These are phyloP conservation scores for Polyergus mexicanus DNA, from an alignment of 1,140 invertebrate species.

Conservation along the genomic window DNA sequence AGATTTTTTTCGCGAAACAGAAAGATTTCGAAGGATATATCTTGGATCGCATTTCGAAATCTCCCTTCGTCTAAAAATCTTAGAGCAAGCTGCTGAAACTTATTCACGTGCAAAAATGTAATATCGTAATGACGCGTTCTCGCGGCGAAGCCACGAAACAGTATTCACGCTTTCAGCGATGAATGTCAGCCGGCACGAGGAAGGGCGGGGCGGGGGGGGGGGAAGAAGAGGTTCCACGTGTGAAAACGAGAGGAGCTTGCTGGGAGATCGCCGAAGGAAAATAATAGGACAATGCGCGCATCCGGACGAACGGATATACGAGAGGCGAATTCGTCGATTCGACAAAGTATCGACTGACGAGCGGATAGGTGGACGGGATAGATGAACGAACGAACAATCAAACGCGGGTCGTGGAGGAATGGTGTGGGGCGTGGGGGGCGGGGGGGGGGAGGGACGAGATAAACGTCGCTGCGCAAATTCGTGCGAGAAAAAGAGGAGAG, in stretches of 20 bases:
- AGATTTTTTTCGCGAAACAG: background rate
- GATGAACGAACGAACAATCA: slow-evolving; percentile 35
- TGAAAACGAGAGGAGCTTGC: background rate
- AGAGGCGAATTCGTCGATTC: slow-evolving; percentile 17
- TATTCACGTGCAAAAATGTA: slow-evolving; percentile 26
- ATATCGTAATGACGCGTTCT: slow-evolving; percentile 40
- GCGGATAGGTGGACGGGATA: background rate
- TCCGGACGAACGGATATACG: slow-evolving; percentile 19
- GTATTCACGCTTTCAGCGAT: background rate
- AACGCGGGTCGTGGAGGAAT: slow-evolving; percentile 35
- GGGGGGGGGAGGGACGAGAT: background rate
- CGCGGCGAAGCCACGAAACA: background rate
- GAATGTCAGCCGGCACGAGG: background rate
- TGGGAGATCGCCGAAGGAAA: background rate
- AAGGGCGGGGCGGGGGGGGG: too few relatives aligned
- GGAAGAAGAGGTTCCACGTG: background rate
- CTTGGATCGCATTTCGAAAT: background rate
- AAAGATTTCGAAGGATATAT: background rate
- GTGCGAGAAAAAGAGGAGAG: background rate
- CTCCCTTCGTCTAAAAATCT: background rate
- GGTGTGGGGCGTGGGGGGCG: too few relatives aligned
- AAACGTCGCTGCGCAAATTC: slow-evolving; percentile 47
- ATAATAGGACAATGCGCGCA: slow-evolving; percentile 41
- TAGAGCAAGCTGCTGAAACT: background rate
- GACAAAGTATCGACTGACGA: background rate